phyloP scores from a whole-genome alignment of 2,113 vertebrate genomes.

The Procavia capensis region DNA sequence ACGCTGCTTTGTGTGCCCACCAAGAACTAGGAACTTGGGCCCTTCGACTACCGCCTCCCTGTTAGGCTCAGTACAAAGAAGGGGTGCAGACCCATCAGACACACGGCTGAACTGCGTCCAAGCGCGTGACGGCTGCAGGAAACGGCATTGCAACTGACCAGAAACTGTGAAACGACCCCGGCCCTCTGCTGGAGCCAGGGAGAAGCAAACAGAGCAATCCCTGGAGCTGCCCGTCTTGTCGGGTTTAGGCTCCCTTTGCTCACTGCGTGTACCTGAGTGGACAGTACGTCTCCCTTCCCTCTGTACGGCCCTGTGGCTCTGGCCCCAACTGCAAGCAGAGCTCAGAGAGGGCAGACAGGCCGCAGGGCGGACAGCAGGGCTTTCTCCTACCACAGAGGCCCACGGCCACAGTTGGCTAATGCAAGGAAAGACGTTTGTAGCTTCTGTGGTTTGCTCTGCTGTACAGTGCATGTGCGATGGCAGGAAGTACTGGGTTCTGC shows the following conservation, averaged over 20 bases:
- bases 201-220: not conserved
- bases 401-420: not conserved
- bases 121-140: not conserved
- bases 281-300: not conserved
- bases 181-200: not conserved
- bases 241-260: not conserved
- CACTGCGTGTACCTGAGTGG: too few species aligned
- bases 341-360: not conserved
- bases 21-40: not conserved
- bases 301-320: not conserved
- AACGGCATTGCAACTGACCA: not conserved
- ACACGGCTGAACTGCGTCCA: not conserved
- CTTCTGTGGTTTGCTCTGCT: slow-evolving; percentile 49
- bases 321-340: not conserved
- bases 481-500: slow-evolving; percentile 44
- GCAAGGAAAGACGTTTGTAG: slow-evolving; percentile 42
- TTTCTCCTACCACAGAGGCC: not conserved
- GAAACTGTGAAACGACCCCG: too few species aligned
- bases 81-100: not conserved
- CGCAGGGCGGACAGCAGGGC: too few species aligned
- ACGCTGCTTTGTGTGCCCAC: not conserved
- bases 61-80: not conserved
- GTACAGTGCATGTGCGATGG: slow-evolving; percentile 14
- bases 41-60: not conserved
- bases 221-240: not conserved